Base-by-base conservation (phyloP, 2,113 vertebrate species). In the Hippolais icterina region DNA sequence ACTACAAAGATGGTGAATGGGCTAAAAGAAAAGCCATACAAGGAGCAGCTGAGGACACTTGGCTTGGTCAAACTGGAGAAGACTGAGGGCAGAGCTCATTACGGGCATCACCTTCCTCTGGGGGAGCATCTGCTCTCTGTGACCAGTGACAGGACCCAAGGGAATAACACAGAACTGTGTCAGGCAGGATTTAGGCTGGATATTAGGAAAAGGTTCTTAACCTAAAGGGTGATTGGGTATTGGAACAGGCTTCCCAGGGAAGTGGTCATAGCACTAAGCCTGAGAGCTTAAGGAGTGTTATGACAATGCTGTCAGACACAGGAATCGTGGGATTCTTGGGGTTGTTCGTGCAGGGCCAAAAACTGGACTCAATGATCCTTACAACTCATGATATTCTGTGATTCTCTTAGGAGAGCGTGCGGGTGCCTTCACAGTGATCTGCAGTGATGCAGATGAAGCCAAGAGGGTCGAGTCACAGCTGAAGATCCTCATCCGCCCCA, bases 401-500 rank as follows among this genome's bases (percentile, higher is more conserved):
- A 37, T 63, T 77, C 49, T 56, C 54, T 93, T 93, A 99, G 99
- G 99, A 90, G 99, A 99, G 96, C 99, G 99, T 78, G 99, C 98
- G 0, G 99, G 99, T 39, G 99, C 99, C 80, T 99, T 99, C 98
- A 99, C 98, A 1, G 97, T 99, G 60, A 94, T 99, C 93, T 99
- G 99, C 97, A 98, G 97, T 5, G 99, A 99, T 5, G 90, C 97
- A 0, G 99, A 99, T 7, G 99, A 99, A 96, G 99, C 99, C 65
- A 99, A 99, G 97, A 97, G 99, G 57, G 99, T 99, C 0, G 99
- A 99, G 74, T 99, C 99, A 3, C 99, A 99, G 93, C 96, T 99
- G 74, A 99, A 99, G 98, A 99, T 99, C 94, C 98, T 99, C 69
- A 99, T 99, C 96, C 98, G 99, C 25, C 99, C 99, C 90, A 99